Conservation (phyloP, 2,888 invertebrate species). For the Sinohyriopsis cumingii region DNA sequence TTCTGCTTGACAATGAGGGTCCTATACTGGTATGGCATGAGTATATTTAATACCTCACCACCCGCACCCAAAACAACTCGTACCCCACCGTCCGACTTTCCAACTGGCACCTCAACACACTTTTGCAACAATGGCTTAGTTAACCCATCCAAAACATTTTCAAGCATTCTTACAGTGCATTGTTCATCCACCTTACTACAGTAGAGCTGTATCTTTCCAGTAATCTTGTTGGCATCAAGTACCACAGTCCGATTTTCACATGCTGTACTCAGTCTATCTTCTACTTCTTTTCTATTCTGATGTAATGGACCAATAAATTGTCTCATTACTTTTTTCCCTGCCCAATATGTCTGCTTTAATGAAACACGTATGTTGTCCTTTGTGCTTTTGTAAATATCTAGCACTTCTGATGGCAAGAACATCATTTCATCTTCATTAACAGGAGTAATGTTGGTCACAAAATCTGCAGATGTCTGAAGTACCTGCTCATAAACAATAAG, state of each 20-base stretch:
- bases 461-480: conserved; percentile 54
- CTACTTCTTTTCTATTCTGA: conserved; percentile 38
- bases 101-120: conserved; percentile 30
- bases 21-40: conserved; percentile 52
- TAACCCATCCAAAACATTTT: conserved; percentile 11
- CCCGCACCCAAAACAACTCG: conserved; percentile 48
- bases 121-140: conserved; percentile 21
- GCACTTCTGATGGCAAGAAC: conserved; percentile 21
- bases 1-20: conserved; percentile 36
- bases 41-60: conserved; percentile 37
- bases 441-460: conserved; percentile 55
- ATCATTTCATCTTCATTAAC: conserved; percentile 48
- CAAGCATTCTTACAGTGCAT: conserved; percentile 7
- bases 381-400: conserved; percentile 34
- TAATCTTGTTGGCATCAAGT: conserved; percentile 46
- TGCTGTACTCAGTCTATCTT: conserved; percentile 26
- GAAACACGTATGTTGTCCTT: conserved; percentile 36
- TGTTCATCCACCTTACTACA: conserved; percentile 22
- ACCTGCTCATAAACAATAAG: conserved; percentile 32
- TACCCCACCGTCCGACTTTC: conserved; percentile 25
- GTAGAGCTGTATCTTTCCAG: conserved; percentile 45
- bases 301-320: conserved; percentile 51
- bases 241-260: conserved; percentile 35
- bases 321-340: conserved; percentile 44
- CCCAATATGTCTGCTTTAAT: conserved; percentile 30